Conservation (phyloP, 1,140 invertebrate species). For the Copidosoma floridanum region DNA sequence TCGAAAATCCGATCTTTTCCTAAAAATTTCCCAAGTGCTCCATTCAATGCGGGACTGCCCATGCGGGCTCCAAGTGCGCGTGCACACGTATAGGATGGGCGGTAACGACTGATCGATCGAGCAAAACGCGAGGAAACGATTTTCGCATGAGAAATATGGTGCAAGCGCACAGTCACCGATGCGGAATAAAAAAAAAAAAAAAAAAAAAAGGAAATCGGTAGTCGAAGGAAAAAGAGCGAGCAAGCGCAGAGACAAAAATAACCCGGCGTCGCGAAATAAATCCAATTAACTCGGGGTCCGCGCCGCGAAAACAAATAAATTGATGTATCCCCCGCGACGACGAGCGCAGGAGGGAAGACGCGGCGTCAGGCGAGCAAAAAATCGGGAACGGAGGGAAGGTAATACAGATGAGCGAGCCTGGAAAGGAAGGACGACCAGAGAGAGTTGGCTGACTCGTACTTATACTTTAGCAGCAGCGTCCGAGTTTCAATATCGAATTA, state of each 20-base stretch:
- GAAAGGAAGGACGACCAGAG: not conserved
- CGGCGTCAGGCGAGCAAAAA: too few relatives aligned
- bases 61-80: too few relatives aligned
- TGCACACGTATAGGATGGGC: not conserved
- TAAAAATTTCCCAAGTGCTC: too few relatives aligned
- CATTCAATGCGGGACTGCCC: too few relatives aligned
- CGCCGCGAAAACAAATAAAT: constrained; percentile 44
- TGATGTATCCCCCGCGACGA: constrained; percentile 33
- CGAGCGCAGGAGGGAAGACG: constrained; percentile 23
- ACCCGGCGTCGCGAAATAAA: constrained; percentile 38
- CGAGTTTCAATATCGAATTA: constrained; percentile 31
- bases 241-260: constrained; percentile 36
- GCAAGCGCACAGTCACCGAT: not conserved
- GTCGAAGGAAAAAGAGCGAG: constrained; percentile 4
- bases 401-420: not conserved
- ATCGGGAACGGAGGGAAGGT: constrained; percentile 10
- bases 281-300: constrained; percentile 43
- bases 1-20: too few relatives aligned
- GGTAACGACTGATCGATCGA: constrained; percentile 14
- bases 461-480: constrained; percentile 13
- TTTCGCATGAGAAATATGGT: constrained; percentile 35
- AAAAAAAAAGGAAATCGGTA: not conserved
- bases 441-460: too few relatives aligned
- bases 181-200: not conserved
- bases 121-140: constrained; percentile 24